Evolutionary conservation across 1,140 invertebrate genomes (phyloP), one percentile per base, ranked within the genome.

Genomic region (Nasonia longicornis): DNA sequence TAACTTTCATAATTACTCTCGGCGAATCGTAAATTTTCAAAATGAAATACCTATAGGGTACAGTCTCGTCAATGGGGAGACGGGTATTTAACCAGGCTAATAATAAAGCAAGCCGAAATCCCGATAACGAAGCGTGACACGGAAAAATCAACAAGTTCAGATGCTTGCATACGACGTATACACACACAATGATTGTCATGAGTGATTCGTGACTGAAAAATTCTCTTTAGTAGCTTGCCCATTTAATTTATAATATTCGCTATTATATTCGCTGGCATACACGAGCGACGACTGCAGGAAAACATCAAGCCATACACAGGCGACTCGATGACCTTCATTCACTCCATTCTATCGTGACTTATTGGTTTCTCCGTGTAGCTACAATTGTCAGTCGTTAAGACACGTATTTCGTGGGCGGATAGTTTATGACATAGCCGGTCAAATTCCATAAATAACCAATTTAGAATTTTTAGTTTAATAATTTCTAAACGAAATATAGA

Each of bases 291-390:
- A 70, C 29, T 79, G 14, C 42, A 77, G n/a, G 58, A 26, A 78
- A 70, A 70, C 31, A 22, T 48, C 45, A 70, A 70, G 16, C 42
- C 26, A 42, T 63, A 42, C 7, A 73, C 7, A 79, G 14, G 14
- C 10, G 35, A 73, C 78, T 79, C 31, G 70, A 66, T 71, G 71
- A 73, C 78, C 78, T 79, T 79, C 78, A 22, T 22, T n/a, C 20
- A n/a, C 20, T 20, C 20, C 52, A 58, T 58, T 58, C 20, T 16
- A 58, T 58, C 52, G 52, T 58, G 52, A 58, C 52, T n/a, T n/a
- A 4, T 58, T 58, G 52, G 14, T 58, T 58, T 58, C 14, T 58
- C 20, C 52, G 20, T 58, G 20, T n/a, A 58, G 20, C 20, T 58
- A 58, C 52, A n/a, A n/a, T 58, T 58, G 1, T 16, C 14, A 58